Conservation (phyloP, 2,113 vertebrate genomes). For the Myotis brandtii region DNA sequence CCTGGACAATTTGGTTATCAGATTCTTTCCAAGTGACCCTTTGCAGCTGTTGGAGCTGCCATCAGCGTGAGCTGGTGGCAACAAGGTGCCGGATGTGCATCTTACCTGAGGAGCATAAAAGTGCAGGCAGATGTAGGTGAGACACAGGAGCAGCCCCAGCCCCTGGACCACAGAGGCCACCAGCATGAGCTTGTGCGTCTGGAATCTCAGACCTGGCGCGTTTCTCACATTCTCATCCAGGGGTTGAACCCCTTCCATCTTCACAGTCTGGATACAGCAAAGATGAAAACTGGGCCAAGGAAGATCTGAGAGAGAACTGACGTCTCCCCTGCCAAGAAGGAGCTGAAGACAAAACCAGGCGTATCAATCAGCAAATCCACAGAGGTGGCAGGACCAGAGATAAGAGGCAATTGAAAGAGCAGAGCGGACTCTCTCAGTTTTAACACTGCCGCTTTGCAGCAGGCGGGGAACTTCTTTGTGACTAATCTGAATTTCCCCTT, state of each 20-base stretch:
- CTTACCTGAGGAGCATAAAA: constrained; percentile 83
- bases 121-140: constrained; percentile 80
- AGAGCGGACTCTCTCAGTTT: constrained; percentile 79
- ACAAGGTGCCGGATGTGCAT: neutral
- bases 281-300: neutral
- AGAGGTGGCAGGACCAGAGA: constrained; percentile 62
- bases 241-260: constrained; percentile 66
- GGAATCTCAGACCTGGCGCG: constrained; percentile 45
- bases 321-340: constrained; percentile 5
- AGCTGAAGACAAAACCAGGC: neutral
- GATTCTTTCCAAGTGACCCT: neutral
- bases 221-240: neutral
- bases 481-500: constrained; percentile 90
- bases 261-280: neutral
- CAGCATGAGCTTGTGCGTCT: constrained; percentile 77
- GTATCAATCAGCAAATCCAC: constrained; percentile 5
- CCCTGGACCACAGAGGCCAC: constrained; percentile 75
- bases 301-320: neutral
- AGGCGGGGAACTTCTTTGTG: constrained; percentile 90
- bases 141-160: constrained; percentile 82
- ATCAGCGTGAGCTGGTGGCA: neutral
- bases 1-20: neutral
- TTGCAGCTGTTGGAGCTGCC: neutral
- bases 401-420: constrained; percentile 77
- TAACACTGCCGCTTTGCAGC: constrained; percentile 80